Base-by-base conservation (phyloP, 2,797 vertebrate species). In the Poeciliopsis infans region DNA sequence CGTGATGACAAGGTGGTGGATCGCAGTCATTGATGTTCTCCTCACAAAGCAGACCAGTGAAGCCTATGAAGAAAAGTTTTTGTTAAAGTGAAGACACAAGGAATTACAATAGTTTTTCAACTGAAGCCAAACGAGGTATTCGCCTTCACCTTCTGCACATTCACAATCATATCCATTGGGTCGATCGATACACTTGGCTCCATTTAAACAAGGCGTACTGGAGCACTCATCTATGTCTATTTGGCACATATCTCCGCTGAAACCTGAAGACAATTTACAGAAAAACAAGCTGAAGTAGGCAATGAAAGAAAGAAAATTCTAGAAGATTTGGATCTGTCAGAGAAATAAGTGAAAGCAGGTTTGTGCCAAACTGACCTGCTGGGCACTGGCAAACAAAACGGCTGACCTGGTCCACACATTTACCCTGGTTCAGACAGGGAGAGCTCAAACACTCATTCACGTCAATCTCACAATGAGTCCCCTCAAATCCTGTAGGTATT, bases 341-440 rank as follows among this genome's bases (percentile, higher is more conserved):
- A 46, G 13, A 70, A 72, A 68, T 10, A 15, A 0, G 47, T 7
- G 39, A 71, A 72, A 2, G 66, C 3, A 49, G 23, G 7, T 13
- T n/a, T 39, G 46, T 13, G 18, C 20, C 78, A 13, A 72, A 93
- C 97, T 80, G 77, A 98, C 98, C 98, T 91, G 97, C 96, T 46
- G 96, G 97, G 85, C 97, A 99, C 72, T 97, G 95, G 88, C 98
- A 99, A 84, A 97, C 90, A 66, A 98, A 99, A 77, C 95, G 95
- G 85, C 96, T 97, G 93, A 99, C 96, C 88, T 97, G 96, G 87
- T 99, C 97, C 79, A 95, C 90, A 88, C 98, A 99, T 86, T 94
- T 95, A 23, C 98, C 98, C 1, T 95, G 97, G 92, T 99, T 99
- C 89, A 99, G 95, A 87, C 98, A 99, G 18, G 98, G 98, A 25